Conservation (phyloP, 2,113 vertebrate genomes). For the Bucco capensis region DNA sequence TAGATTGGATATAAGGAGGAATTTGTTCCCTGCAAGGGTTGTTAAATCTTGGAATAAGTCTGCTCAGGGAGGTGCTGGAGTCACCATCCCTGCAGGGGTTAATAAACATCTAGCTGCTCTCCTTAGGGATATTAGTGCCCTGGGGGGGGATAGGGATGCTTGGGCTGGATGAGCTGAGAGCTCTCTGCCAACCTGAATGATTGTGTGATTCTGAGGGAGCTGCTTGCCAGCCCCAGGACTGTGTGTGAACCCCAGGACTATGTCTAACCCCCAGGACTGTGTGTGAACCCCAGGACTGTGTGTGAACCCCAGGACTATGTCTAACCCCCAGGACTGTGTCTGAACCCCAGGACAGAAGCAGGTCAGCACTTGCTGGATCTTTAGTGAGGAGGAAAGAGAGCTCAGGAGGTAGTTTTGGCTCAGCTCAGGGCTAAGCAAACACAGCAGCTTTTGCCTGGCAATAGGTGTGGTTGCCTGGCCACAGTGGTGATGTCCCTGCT, state of each 20-base stretch:
- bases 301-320: background rate
- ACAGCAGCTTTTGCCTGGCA: background rate
- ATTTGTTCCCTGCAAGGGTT: too few relatives aligned
- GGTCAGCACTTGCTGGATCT: background rate
- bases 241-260: too few relatives aligned
- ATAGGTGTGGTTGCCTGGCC: background rate
- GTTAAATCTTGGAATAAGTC: too few relatives aligned
- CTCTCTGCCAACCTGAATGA: too few relatives aligned
- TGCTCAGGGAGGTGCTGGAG: too few relatives aligned
- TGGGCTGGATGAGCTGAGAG: too few relatives aligned
- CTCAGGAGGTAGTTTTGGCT: background rate
- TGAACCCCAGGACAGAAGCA: background rate
- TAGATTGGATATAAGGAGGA: too few relatives aligned
- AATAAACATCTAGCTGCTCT: too few relatives aligned
- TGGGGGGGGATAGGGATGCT: too few relatives aligned
- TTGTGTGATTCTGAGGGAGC: too few relatives aligned
- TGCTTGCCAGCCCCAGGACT: background rate
- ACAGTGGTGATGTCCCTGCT: background rate
- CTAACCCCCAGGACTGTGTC: background rate
- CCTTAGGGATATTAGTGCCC: too few relatives aligned
- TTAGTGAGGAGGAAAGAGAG: background rate
- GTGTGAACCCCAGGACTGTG: background rate
- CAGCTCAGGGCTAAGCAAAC: background rate
- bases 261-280: background rate
- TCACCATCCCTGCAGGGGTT: too few relatives aligned